Evolutionary conservation across 2,113 vertebrate genomes (phyloP).

Genomic region (Phasianus colchicus): DNA sequence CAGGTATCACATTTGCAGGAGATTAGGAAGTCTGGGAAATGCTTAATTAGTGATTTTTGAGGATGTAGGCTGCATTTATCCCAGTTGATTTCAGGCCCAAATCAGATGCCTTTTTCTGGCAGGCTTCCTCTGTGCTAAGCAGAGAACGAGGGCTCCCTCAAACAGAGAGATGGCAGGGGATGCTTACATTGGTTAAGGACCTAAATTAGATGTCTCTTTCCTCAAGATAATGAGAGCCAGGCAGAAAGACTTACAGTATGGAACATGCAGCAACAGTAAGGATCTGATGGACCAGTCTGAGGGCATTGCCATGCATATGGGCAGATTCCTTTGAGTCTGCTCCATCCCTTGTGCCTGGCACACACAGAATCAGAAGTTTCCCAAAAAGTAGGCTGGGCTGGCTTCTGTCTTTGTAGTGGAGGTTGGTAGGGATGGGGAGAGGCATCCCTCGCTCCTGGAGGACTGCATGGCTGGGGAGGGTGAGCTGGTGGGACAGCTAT

Average conservation of each 20-base stretch:
- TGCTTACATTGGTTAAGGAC: background rate
- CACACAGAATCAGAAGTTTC: background rate
- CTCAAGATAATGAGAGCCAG: background rate
- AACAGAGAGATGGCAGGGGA: background rate
- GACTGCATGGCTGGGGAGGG: background rate
- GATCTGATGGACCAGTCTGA: background rate
- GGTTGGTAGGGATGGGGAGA: background rate
- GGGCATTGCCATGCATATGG: background rate
- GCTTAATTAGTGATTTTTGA: background rate
- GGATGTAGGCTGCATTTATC: background rate
- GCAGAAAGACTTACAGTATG: background rate
- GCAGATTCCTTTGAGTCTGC: background rate
- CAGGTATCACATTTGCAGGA: background rate
- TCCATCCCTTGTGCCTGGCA: background rate
- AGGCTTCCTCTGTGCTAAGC: background rate
- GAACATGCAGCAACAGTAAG: background rate
- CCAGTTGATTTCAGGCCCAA: background rate
- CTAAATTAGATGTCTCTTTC: background rate
- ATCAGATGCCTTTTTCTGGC: background rate
- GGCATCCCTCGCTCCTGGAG: background rate
- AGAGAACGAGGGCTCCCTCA: background rate
- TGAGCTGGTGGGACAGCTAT: background rate
- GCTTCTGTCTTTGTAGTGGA: background rate
- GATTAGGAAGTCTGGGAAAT: background rate
- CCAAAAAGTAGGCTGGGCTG: background rate